phyloP scores from a whole-genome alignment of 2,113 vertebrate species.

The Pleuronectes platessa region DNA sequence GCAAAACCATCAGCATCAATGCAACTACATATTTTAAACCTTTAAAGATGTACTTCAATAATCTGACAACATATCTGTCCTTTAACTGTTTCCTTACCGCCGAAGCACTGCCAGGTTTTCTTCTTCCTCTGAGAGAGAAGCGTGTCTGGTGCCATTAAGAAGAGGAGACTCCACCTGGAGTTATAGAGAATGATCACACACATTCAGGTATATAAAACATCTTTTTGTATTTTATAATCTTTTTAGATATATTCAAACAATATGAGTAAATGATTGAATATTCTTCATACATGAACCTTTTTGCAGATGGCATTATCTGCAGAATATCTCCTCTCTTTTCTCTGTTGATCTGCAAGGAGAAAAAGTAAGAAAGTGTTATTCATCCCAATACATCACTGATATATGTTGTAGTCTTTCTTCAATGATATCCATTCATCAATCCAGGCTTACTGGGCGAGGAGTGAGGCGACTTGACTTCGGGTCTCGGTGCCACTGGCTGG shows the following conservation, averaged over 20 bases:
- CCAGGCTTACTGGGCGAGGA: conserved; percentile 84
- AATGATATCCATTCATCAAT: background rate
- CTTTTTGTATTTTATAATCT: background rate
- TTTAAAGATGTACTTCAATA: background rate
- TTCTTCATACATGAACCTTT: conserved; percentile 71
- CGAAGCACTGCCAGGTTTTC: conserved; percentile 93
- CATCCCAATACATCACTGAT: background rate
- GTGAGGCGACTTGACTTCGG: conserved; percentile 91
- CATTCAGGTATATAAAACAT: background rate
- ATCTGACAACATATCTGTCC: background rate
- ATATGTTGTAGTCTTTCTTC: background rate
- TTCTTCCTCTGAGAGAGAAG: conserved; percentile 91
- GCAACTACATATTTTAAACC: too few species aligned
- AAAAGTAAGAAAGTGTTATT: background rate
- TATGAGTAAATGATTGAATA: too few species aligned
- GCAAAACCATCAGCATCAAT: background rate
- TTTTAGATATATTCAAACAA: background rate
- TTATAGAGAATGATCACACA: background rate
- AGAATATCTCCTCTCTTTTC: conserved; percentile 74
- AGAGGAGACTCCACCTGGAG: conserved; percentile 85
- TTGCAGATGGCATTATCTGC: conserved; percentile 82
- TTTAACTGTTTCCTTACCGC: conserved; percentile 82
- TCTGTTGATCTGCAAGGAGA: conserved; percentile 76
- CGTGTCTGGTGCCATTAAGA: conserved; percentile 82
- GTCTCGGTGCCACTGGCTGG: conserved; percentile 95